These are phyloP conservation scores for Nectonema munidae DNA, from an alignment of 2,888 invertebrate genomes.

Conservation along the genomic window DNA sequence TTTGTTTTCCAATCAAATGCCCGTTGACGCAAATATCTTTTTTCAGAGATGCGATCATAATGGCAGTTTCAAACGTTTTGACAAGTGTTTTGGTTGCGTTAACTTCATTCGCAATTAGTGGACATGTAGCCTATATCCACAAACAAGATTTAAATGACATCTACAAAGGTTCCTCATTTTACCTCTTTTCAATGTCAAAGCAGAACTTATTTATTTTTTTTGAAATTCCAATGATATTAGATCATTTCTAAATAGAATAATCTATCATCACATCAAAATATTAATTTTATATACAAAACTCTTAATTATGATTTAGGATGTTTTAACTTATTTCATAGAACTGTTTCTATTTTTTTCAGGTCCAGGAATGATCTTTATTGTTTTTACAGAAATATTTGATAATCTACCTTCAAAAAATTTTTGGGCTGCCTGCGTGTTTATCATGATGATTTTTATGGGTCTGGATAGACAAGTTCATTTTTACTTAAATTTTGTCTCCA, in stretches of 20 bases:
- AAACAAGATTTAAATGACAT: constrained; percentile 6
- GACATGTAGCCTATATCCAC: constrained; percentile 7
- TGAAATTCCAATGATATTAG: not conserved
- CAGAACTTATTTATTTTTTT: not conserved
- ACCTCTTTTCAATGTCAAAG: not conserved
- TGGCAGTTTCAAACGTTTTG: constrained; percentile 1
- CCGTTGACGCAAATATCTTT: not conserved
- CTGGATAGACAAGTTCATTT: constrained; percentile 12
- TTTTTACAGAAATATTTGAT: constrained; percentile 1
- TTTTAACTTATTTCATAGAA: too few species aligned
- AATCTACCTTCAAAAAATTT: not conserved
- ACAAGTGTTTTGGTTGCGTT: not conserved
- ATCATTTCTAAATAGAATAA: too few species aligned
- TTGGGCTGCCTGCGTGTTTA: constrained; percentile 6
- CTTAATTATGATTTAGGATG: not conserved
- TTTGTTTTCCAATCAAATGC: not conserved
- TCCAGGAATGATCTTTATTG: constrained; percentile 7
- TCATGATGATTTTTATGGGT: constrained; percentile 10
- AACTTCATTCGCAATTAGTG: not conserved
- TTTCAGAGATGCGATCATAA: constrained; percentile 6
- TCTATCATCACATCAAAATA: too few species aligned
- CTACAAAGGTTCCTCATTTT: constrained; percentile 1
- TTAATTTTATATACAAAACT: too few species aligned
- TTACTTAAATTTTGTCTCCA: too few species aligned
- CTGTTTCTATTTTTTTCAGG: not conserved